A percentile compares a stretch with the other conserved stretches of the same genome.
These are phyloP conservation scores for Anhinga anhinga DNA, from an alignment of 2,113 vertebrate genomes.

Conservation along the genomic window DNA sequence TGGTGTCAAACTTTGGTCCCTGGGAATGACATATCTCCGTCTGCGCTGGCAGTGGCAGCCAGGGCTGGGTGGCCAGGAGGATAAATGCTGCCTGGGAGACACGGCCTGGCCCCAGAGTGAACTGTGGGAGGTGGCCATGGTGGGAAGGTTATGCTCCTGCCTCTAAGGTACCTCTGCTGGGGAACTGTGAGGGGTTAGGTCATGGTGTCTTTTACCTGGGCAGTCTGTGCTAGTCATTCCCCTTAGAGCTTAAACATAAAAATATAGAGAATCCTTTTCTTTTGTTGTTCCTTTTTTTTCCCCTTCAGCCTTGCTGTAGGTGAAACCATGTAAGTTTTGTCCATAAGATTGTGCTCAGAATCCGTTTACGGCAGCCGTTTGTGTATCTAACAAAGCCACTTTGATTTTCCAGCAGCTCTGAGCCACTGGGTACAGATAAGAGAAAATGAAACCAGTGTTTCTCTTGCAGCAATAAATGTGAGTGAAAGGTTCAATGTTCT, in stretches of 20 bases:
- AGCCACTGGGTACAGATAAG: not conserved
- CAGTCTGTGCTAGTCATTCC: not conserved
- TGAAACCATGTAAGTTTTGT: not conserved
- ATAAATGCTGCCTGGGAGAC: not conserved
- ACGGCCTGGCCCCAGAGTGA: not conserved
- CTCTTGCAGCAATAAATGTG: not conserved
- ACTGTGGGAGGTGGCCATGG: accelerated
- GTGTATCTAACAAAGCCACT: not conserved
- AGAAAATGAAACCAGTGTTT: not conserved
- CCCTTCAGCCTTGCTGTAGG: not conserved
- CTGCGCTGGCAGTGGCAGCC: not conserved
- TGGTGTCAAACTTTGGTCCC: not conserved
- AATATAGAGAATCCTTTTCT: not conserved
- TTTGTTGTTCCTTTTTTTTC: not conserved
- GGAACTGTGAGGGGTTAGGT: accelerated
- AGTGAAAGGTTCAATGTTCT: not conserved
- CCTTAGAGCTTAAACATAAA: not conserved
- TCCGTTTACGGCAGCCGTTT: not conserved
- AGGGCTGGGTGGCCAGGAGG: not conserved
- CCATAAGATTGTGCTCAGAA: not conserved
- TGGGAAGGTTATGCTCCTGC: not conserved
- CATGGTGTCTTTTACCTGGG: not conserved
- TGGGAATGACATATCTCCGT: not conserved
- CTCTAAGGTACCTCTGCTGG: not conserved
- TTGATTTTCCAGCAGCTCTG: not conserved